Base-by-base conservation (phyloP, 2,888 invertebrate species). In the Papilio gigon region DNA sequence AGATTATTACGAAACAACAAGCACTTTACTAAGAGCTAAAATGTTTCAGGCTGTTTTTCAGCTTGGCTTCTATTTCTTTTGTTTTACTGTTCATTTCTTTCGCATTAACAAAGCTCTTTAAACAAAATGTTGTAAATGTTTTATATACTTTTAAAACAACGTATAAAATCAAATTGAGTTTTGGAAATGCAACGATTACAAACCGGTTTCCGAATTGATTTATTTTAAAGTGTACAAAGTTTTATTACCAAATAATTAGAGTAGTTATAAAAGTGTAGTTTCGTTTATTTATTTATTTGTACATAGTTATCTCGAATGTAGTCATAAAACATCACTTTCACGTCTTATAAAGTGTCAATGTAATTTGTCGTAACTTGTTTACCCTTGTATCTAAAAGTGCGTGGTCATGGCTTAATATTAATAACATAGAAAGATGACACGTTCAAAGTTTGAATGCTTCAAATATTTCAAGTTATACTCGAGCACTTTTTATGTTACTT, bases 281-380 rank as follows among this genome's bases (percentile, higher is more conserved):
- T n/a, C 17, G 17, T 1, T 42, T 42, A 42, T 42, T 37, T 37
- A 3, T 37, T 37, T 37, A 37, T 12, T 37, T 37, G n/a, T n/a
- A n/a, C n/a, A 37, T 37, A 37, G 37, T 12, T 37, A 14, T 37
- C 37, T 37, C 14, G 37, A 37, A 37, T 37, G 12, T 37, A 4
- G 14, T n/a, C 37, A 37, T 44, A 44, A 17, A 44, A 44, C 9
- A 11, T 44, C 9, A 17, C 9, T 35, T 11, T 14, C 14, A 50
- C 2, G 14, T 25, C 25, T 14, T 25, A 50, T 1, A 5, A 25
- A 50, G 12, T 17, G 33, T 47, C 6, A 14, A 50, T 22, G 25
- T 37, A 50, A 50, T 63, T 37, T 50, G 63, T 63, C 35, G 50
- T 30, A 63, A 63, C 50, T 14, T 47, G 35, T 53, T 50, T 22